These are phyloP conservation scores for Tachystola acroxantha DNA, from an alignment of 2,888 invertebrate genomes.

Conservation along the genomic window DNA sequence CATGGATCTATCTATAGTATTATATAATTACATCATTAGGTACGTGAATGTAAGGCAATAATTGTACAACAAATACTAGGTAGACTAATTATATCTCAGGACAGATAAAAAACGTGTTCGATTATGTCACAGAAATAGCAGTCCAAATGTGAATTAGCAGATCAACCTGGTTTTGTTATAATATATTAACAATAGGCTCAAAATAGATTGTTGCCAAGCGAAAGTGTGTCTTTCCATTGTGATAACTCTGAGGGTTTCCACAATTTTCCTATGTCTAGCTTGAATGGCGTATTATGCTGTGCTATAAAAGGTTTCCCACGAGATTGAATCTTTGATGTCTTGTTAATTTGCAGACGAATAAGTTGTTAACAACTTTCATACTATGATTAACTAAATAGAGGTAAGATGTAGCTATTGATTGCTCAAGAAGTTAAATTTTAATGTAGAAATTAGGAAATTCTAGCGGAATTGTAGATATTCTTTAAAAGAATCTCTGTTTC, in stretches of 20 bases:
- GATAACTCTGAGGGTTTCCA: constrained; percentile 25
- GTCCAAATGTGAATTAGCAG: constrained; percentile 11
- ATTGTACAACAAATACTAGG: no score
- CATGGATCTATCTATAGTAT: constrained; percentile 2
- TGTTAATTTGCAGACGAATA: constrained; percentile 11
- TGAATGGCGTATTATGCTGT: constrained; percentile 21
- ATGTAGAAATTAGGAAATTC: no score
- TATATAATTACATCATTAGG: neutral
- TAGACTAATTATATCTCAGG: neutral
- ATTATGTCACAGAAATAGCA: constrained; percentile 9
- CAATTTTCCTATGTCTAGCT: constrained; percentile 17
- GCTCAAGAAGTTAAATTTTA: no score
- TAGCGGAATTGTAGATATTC: no score
- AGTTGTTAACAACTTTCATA: constrained; percentile 1
- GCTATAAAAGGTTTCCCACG: constrained; percentile 26
- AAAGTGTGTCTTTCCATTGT: constrained; percentile 29
- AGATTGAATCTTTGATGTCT: constrained; percentile 22
- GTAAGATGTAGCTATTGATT: no score
- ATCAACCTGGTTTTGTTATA: constrained; percentile 19
- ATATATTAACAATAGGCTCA: constrained; percentile 21
- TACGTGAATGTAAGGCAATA: neutral
- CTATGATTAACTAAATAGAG: neutral
- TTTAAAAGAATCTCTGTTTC: no score
- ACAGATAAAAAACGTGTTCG: constrained; percentile 1
- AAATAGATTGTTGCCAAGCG: constrained; percentile 17